phyloP scores from a whole-genome alignment of 2,113 vertebrate genomes.

The Gopherus flavomarginatus region DNA sequence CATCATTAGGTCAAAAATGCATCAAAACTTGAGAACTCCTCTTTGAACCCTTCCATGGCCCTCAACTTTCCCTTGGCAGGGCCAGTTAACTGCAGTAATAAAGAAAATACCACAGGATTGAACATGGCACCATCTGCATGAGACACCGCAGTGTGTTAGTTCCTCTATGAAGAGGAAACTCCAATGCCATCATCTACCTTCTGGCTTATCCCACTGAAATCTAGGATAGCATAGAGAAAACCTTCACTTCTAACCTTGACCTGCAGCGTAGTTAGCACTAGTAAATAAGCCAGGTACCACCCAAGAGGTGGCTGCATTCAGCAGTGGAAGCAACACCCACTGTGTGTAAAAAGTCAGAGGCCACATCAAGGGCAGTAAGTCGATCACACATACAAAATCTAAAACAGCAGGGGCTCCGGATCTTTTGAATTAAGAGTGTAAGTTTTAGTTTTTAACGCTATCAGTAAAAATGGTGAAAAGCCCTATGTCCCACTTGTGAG shows the following conservation, averaged over 20 bases:
- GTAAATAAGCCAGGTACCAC: rapidly evolving
- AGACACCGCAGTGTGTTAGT: rapidly evolving
- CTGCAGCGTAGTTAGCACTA: neutral
- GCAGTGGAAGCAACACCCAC: rapidly evolving
- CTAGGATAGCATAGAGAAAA: neutral
- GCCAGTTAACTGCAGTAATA: neutral
- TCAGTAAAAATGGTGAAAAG: neutral
- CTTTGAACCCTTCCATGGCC: neutral
- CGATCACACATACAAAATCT: rapidly evolving
- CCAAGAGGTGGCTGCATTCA: neutral
- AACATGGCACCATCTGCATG: neutral
- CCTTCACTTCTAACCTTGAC: neutral
- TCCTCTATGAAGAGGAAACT: neutral
- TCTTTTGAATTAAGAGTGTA: neutral
- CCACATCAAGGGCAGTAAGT: rapidly evolving
- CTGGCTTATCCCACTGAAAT: neutral
- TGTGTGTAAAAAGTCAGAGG: neutral
- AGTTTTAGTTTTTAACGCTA: neutral
- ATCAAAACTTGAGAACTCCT: neutral
- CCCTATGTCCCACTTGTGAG: neutral
- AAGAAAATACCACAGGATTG: neutral
- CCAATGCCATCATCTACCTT: rapidly evolving
- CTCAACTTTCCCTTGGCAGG: neutral
- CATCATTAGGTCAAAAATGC: neutral
- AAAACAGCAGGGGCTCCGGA: neutral